phyloP scores from a whole-genome alignment of 2,113 vertebrate species.

The Desmodus rotundus region DNA sequence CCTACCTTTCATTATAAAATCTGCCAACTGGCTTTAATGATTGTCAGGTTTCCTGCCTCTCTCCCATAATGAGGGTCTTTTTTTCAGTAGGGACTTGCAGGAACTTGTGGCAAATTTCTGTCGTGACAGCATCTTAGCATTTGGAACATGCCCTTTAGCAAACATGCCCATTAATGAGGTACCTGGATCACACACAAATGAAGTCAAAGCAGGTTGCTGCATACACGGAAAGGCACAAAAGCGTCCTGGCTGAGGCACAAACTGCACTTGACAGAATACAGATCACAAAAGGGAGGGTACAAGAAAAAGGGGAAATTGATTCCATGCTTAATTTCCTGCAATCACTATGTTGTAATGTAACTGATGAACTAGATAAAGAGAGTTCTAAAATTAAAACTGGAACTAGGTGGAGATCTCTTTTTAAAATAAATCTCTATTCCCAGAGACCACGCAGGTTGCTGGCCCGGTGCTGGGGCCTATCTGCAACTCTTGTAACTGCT shows the following conservation, averaged over 20 bases:
- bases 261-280: not conserved
- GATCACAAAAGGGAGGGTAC: not conserved
- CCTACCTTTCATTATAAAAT: not conserved
- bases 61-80: not conserved
- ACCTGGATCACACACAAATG: not conserved
- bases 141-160: not conserved
- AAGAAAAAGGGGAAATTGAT: not conserved
- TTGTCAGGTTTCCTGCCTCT: not conserved
- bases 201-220: not conserved
- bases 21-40: constrained; percentile 15
- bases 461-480: not conserved
- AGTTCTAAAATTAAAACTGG: constrained; percentile 50
- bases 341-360: not conserved
- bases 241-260: not conserved
- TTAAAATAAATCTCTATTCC: constrained; percentile 6
- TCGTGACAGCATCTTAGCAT: not conserved
- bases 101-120: not conserved
- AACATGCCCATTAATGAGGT: not conserved
- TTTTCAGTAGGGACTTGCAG: not conserved
- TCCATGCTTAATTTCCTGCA: not conserved
- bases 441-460: not conserved
- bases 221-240: not conserved
- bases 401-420: not conserved
- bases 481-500: not conserved
- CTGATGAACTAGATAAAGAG: not conserved